phyloP scores from a whole-genome alignment of 2,113 vertebrate genomes.

The Callipepla squamata region DNA sequence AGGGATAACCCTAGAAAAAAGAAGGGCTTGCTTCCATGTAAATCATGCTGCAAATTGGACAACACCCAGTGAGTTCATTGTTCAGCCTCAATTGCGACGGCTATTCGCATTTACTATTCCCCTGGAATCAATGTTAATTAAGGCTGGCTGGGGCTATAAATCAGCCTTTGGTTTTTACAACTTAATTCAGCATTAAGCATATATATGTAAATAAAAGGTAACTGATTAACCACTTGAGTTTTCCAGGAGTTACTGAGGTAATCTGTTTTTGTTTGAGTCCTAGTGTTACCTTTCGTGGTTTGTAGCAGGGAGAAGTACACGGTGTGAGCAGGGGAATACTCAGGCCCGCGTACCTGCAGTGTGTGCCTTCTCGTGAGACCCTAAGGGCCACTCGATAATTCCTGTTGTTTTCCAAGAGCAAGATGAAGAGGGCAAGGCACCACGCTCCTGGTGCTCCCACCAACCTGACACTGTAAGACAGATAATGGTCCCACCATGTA shows the following conservation, averaged over 20 bases:
- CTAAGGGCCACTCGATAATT: not conserved
- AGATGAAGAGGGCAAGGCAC: not conserved
- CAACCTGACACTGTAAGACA: not conserved
- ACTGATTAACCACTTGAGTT: conserved; percentile 82
- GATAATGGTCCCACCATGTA: not conserved
- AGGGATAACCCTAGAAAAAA: conserved; percentile 83
- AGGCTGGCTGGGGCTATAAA: conserved; percentile 88
- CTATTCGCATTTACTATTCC: conserved; percentile 91
- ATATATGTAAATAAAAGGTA: conserved; percentile 84
- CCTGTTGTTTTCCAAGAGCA: not conserved
- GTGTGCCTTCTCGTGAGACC: too few species aligned
- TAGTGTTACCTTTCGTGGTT: conserved; percentile 70
- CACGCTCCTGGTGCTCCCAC: not conserved
- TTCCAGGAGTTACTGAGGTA: conserved; percentile 77
- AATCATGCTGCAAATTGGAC: conserved; percentile 95
- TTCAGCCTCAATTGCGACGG: conserved; percentile 87
- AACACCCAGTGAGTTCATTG: conserved; percentile 92
- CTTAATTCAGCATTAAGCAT: conserved; percentile 86
- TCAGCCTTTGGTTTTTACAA: conserved; percentile 87
- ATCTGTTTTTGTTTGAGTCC: conserved; percentile 74
- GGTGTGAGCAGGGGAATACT: not conserved
- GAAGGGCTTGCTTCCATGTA: conserved; percentile 90
- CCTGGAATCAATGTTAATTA: conserved; percentile 95
- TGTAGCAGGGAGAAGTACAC: conserved; percentile 23
- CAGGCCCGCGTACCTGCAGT: not conserved